Conservation (phyloP, 2,888 invertebrate genomes). For the Micoletzkya japonica region DNA sequence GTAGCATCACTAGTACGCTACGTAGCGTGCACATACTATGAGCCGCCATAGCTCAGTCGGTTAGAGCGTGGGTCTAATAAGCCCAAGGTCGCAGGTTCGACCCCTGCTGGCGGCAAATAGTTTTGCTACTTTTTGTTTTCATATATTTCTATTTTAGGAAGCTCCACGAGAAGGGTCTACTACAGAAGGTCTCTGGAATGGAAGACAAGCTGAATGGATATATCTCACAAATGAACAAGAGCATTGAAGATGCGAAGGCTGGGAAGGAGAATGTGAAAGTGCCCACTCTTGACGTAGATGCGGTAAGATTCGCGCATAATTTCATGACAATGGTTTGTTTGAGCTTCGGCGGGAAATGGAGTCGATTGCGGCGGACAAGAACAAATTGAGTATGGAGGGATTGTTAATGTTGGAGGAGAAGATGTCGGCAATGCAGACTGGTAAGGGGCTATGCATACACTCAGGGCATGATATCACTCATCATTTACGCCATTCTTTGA, state of each 20-base stretch:
- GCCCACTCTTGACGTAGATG: conserved; percentile 58
- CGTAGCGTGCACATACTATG: background rate
- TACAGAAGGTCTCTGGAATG: conserved; percentile 55
- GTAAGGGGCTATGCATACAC: conserved; percentile 28
- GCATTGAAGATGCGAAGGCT: conserved; percentile 57
- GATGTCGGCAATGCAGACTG: conserved; percentile 58
- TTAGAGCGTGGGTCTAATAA: conserved; percentile 38
- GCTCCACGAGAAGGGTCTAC: conserved; percentile 61
- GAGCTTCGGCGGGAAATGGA: conserved; percentile 62
- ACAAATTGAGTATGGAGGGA: conserved; percentile 63
- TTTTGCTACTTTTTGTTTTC: background rate
- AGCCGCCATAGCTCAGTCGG: conserved; percentile 36
- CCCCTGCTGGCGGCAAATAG: conserved; percentile 31
- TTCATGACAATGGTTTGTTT: background rate
- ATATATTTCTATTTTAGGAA: conserved; percentile 42
- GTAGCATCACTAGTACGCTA: too few species aligned
- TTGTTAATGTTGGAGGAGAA: conserved; percentile 62
- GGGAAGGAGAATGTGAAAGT: conserved; percentile 54
- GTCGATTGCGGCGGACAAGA: conserved; percentile 61
- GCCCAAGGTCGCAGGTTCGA: conserved; percentile 37
- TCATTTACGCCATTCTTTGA: too few species aligned
- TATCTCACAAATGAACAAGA: conserved; percentile 50
- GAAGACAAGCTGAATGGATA: conserved; percentile 54
- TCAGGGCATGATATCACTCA: too few species aligned
- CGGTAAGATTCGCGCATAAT: conserved; percentile 37